A percentile compares a stretch with the other conserved stretches of the same genome.
phyloP scores from a whole-genome alignment of 2,797 vertebrate genomes.

The Numenius phaeopus region DNA sequence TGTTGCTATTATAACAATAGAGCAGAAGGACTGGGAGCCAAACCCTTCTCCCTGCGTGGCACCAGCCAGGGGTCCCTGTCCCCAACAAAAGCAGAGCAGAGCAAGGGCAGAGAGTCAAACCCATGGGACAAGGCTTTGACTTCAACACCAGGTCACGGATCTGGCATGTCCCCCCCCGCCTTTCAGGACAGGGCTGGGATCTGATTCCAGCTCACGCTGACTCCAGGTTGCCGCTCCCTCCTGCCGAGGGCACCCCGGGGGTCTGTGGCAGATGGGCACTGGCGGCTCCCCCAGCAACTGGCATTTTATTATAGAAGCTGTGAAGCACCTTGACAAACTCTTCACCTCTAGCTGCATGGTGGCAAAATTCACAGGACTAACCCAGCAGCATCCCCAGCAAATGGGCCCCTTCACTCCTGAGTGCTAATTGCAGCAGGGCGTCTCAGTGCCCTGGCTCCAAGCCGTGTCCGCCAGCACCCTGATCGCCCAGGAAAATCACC shows the following conservation, averaged over 20 bases:
- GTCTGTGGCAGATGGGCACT: background rate
- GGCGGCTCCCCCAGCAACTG: background rate
- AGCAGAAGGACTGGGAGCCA: background rate
- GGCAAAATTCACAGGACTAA: slow-evolving; percentile 29
- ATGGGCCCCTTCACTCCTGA: background rate
- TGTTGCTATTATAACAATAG: background rate
- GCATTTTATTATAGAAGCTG: background rate
- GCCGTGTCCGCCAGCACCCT: accelerated
- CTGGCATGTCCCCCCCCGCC: accelerated
- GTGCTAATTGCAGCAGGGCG: background rate
- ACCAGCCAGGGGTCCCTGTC: background rate
- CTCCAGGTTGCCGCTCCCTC: background rate
- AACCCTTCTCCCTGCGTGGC: background rate
- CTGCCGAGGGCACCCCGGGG: accelerated
- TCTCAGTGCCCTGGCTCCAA: background rate
- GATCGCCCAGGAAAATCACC: background rate
- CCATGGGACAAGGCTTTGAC: accelerated
- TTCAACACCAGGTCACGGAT: background rate
- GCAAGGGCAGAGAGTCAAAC: background rate
- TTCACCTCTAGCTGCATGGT: background rate
- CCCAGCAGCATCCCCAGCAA: background rate
- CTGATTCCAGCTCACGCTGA: accelerated
- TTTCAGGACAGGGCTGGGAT: background rate
- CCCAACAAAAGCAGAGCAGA: background rate
- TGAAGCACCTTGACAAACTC: background rate